These are phyloP conservation scores for Xiphias gladius DNA, from an alignment of 2,113 vertebrate species.

Conservation along the genomic window DNA sequence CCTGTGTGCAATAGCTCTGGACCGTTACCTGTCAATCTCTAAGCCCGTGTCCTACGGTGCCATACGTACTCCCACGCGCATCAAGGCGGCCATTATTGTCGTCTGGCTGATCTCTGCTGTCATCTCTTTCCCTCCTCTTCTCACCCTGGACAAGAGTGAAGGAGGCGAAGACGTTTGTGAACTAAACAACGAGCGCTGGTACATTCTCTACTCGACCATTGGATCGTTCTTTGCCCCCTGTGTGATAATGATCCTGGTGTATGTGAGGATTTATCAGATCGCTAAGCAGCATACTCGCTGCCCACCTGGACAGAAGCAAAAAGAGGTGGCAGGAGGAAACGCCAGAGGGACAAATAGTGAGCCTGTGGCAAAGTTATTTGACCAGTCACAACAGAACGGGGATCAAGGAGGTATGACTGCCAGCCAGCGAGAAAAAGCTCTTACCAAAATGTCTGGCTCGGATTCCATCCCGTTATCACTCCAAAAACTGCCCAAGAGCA, in stretches of 20 bases:
- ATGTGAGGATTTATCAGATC: constrained; percentile 91
- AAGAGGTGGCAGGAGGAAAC: neutral
- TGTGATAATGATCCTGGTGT: constrained; percentile 94
- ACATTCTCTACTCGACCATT: constrained; percentile 91
- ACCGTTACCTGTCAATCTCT: constrained; percentile 92
- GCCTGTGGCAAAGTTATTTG: neutral
- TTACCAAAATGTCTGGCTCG: neutral
- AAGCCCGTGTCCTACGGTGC: constrained; percentile 87
- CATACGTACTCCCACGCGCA: constrained; percentile 86
- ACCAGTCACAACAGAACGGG: constrained; percentile 28
- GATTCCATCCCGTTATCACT: constrained; percentile 5
- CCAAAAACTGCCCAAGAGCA: neutral
- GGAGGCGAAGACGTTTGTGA: constrained; percentile 78
- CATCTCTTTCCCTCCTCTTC: constrained; percentile 91
- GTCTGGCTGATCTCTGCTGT: constrained; percentile 91
- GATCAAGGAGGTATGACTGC: neutral
- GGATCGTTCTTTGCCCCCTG: constrained; percentile 94
- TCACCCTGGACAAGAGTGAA: constrained; percentile 83
- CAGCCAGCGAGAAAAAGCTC: neutral
- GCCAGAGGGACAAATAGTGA: neutral
- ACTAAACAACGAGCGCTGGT: constrained; percentile 91
- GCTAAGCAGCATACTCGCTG: constrained; percentile 86
- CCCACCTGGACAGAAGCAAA: constrained; percentile 60
- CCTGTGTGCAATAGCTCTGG: constrained; percentile 93
- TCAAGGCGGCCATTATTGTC: constrained; percentile 88